Evolutionary conservation across 2,797 vertebrate genomes (phyloP), one percentile per base, ranked within the genome.

Genomic region (Pristis pectinata): DNA sequence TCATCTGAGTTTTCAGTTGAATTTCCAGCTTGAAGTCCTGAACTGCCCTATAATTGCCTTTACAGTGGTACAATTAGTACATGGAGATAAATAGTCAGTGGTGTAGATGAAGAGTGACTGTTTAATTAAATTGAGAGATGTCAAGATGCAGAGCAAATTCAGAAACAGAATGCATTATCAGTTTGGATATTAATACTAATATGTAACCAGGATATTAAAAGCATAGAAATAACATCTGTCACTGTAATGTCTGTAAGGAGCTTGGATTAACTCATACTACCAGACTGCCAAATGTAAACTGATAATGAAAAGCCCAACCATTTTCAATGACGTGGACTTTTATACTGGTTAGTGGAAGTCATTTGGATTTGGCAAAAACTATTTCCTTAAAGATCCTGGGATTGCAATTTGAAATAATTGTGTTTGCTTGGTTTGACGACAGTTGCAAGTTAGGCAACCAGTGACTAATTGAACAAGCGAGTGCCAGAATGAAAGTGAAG

Each of bases 391-490:
- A 56, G 92, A 91, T 76, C 13, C 44, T 94, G 70, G 41, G 44
- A 94, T 76, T 53, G 49, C 70, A 94, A 56, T 76, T 94, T 30
- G 27, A n/a, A 74, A 56, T 76, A n/a, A 76, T 94, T n/a, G 44
- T 94, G 44, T 74, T 94, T 56, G 70, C 92, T 94, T 94, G 49
- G 70, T 44, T 94, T 94, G 44, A 92, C 92, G 30, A 56, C 24
- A 76, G 13, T 53, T 74, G 6, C 53, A 76, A 76, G 72, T 94
- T 76, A 19, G 8, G 72, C 92, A 94, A n/a, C 44, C 27, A 49
- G 2, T 93, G 92, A 93, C 87, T 11, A 13, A 49, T 72, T 91
- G 85, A 61, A 61, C 56, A n/a, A 6, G 49, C n/a, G 49, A 49
- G 44, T 93, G 67, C 44, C 27, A 93, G 93, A 93, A 93, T 74